These are phyloP conservation scores for Nyleta sp. DNA, from an alignment of 2,888 invertebrate genomes.

Conservation along the genomic window DNA sequence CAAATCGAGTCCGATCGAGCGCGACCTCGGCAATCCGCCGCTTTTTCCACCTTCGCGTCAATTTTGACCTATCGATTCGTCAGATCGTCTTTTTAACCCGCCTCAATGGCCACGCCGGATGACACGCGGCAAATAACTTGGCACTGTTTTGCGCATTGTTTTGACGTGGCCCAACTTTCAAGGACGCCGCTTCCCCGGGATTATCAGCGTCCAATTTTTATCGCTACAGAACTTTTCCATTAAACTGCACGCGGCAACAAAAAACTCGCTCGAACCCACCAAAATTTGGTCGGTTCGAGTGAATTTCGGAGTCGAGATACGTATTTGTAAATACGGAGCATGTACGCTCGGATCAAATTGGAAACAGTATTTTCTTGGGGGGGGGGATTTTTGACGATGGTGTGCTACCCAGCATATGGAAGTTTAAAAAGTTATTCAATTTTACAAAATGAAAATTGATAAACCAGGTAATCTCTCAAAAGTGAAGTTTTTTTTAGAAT, in stretches of 20 bases:
- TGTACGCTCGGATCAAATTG: too few species aligned
- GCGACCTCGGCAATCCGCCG: slow-evolving; percentile 43
- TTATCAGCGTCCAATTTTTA: slow-evolving; percentile 27
- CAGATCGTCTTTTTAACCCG: slow-evolving; percentile 22
- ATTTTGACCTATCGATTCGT: slow-evolving; percentile 37
- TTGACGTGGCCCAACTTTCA: slow-evolving; percentile 23
- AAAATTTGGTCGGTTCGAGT: not conserved
- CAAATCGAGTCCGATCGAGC: slow-evolving; percentile 62
- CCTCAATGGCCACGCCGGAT: not conserved
- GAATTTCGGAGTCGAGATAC: not conserved
- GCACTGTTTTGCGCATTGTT: slow-evolving; percentile 20
- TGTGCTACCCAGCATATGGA: too few species aligned
- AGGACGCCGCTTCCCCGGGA: slow-evolving; percentile 26
- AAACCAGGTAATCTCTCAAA: too few species aligned
- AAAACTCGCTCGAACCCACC: not conserved
- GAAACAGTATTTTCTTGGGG: too few species aligned
- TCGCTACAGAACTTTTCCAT: slow-evolving; percentile 31
- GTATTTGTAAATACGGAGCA: too few species aligned
- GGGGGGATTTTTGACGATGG: too few species aligned
- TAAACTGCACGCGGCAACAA: not conserved
- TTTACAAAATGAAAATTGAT: too few species aligned
- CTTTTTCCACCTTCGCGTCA: slow-evolving; percentile 21
- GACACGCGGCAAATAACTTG: slow-evolving; percentile 25
- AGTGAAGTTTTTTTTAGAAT: too few species aligned
- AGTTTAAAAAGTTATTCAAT: too few species aligned